Base-by-base conservation (phyloP, 2,888 invertebrate species). In the Thereva nobilitata region DNA sequence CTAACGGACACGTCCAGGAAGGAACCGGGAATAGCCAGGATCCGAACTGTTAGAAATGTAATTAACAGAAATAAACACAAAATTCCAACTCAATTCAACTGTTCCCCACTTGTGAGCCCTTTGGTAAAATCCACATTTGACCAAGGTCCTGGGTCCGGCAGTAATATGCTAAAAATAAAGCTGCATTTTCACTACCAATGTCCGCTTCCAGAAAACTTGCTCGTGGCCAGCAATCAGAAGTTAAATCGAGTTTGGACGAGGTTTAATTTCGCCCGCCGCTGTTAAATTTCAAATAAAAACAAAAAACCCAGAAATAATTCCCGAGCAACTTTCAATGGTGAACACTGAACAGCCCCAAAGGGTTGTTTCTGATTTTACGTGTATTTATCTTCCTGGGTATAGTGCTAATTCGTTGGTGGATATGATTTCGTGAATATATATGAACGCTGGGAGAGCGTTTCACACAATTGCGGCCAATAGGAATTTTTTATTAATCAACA, bases 11-110 rank as follows among this genome's bases (percentile, higher is more conserved):
- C 23, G 23, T 23, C 23, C 23, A 23, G 23, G 23, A 23, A 23
- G 23, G 41, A 61, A 61, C 50, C 49, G 49, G 50, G 50, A 61
- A 61, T 23, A 10, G 61, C 38, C 4, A 50, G 23, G 23, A 23
- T 23, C 23, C 23, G 23, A 50, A 50, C 50, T 59, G 47, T 34
- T 61, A 50, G 34, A 34, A 61, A 41, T 50, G 61, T 37, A 61
- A 61, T 61, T 61, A 61, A 47, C 34, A 61, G 50, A 61, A 61
- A 40, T 50, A 61, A 61, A 50, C 61, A 59, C 47, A 59, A 49
- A 9, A 49, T 38, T 59, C 47, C 59, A 47, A 10, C 38, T 37
- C n/a, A 40, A 50, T 40, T 23, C 9, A 38, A 34, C 61, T 40
- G 50, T 23, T 23, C 23, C 23, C 23, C 23, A 61, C 50, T 41